phyloP scores from a whole-genome alignment of 1,140 invertebrate species.

The Anadara kagoshimensis region DNA sequence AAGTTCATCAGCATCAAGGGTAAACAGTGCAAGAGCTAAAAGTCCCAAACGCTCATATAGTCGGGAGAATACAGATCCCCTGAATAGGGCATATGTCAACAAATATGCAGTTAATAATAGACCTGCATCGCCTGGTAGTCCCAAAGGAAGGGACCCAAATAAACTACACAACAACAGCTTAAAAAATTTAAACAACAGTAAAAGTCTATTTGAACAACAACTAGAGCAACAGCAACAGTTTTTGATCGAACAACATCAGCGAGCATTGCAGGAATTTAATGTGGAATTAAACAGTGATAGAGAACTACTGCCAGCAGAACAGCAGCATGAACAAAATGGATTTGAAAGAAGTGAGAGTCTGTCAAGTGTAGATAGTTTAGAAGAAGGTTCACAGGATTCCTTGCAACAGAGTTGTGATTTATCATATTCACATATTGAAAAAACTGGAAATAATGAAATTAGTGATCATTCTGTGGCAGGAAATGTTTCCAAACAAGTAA shows the following conservation, averaged over 20 bases:
- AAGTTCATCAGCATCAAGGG: background rate
- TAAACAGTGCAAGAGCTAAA: constrained; percentile 20
- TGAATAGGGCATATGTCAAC: constrained; percentile 44
- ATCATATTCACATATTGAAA: background rate
- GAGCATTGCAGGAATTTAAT: constrained; percentile 59
- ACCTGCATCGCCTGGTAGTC: constrained; percentile 12
- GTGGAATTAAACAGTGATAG: constrained; percentile 53
- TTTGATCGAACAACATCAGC: constrained; percentile 59
- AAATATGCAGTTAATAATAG: constrained; percentile 25
- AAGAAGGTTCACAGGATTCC: constrained; percentile 29
- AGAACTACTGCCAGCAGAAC: constrained; percentile 19
- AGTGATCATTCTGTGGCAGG: background rate
- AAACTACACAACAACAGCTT: constrained; percentile 58
- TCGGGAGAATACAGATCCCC: constrained; percentile 33
- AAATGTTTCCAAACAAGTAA: background rate
- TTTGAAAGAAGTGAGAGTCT: constrained; percentile 50
- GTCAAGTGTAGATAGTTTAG: constrained; percentile 62
- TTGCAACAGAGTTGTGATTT: constrained; percentile 18
- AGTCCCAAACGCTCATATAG: constrained; percentile 8
- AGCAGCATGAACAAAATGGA: constrained; percentile 6
- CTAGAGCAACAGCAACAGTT: constrained; percentile 61
- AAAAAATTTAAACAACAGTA: constrained; percentile 56
- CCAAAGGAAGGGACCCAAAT: constrained; percentile 29
- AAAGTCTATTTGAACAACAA: constrained; percentile 67
- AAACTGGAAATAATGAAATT: background rate